Evolutionary conservation across 2,113 vertebrate genomes (phyloP).

Genomic region (Oenanthe melanoleuca): DNA sequence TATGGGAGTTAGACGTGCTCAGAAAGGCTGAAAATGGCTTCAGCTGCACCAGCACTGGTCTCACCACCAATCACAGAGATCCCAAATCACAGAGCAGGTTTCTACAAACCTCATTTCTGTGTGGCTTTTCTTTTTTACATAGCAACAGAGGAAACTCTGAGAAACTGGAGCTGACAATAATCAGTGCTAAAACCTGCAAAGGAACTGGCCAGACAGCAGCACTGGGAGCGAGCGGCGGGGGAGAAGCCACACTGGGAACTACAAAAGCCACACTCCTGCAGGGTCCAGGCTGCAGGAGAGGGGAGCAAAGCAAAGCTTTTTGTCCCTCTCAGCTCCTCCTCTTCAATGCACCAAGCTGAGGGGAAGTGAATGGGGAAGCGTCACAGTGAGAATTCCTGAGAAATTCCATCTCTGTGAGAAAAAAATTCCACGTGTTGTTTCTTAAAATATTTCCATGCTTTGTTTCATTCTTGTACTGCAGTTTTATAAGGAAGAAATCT

Average conservation of each 20-base stretch:
- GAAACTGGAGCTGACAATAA: neutral
- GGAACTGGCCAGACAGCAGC: neutral
- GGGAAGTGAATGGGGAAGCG: neutral
- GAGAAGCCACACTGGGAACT: conserved; percentile 22
- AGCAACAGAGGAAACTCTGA: neutral
- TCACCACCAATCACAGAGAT: neutral
- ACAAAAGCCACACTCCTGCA: conserved; percentile 9
- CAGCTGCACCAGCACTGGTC: neutral
- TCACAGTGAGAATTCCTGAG: conserved; percentile 24
- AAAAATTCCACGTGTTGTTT: neutral
- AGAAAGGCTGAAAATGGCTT: neutral
- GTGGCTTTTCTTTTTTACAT: neutral
- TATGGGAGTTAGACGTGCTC: neutral
- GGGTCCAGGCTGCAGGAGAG: neutral
- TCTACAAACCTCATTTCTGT: neutral
- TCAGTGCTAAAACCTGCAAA: neutral
- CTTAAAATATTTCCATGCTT: neutral
- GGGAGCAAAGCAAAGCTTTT: conserved; percentile 21
- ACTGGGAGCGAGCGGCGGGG: rapidly evolving
- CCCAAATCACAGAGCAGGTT: neutral
- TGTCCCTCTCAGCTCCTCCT: conserved; percentile 16
- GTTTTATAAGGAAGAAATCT: neutral
- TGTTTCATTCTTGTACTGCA: neutral
- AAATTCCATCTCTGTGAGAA: conserved; percentile 12
- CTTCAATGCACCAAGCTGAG: neutral